A percentile compares a stretch with the other conserved stretches of the same genome.
Evolutionary conservation across 2,888 invertebrate species (phyloP).

Genomic region (Anorthoa munda): DNA sequence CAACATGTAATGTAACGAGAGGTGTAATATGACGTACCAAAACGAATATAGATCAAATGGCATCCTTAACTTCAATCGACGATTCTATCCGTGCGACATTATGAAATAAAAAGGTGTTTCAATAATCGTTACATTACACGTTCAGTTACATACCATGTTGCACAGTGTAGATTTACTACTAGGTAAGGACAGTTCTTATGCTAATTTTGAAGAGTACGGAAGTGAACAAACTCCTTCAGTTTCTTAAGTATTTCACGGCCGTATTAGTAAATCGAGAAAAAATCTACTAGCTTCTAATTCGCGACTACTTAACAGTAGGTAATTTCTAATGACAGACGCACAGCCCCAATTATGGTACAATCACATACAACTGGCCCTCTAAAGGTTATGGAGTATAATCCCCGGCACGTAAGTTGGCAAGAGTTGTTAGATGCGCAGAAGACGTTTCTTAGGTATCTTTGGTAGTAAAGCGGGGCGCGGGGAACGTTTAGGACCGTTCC

Average conservation of each 20-base stretch:
- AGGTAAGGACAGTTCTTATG: conserved; percentile 35
- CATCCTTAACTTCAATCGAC: not conserved
- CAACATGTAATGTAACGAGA: conserved; percentile 22
- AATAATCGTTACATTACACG: conserved; percentile 16
- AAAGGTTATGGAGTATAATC: conserved; percentile 10
- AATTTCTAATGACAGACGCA: conserved; percentile 71
- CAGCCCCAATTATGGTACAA: conserved; percentile 77
- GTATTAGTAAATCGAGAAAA: conserved; percentile 46
- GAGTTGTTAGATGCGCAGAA: no score
- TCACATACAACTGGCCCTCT: conserved; percentile 66
- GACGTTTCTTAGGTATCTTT: no score
- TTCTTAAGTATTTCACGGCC: conserved; percentile 67
- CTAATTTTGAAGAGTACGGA: conserved; percentile 35
- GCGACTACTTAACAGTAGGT: conserved; percentile 62
- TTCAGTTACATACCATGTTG: conserved; percentile 33
- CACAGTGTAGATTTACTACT: conserved; percentile 21
- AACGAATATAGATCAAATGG: not conserved
- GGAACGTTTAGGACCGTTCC: no score
- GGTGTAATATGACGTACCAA: not conserved
- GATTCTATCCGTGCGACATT: not conserved
- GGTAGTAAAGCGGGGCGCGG: no score
- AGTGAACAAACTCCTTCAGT: conserved; percentile 30
- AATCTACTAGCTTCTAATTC: conserved; percentile 53
- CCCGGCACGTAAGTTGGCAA: no score
- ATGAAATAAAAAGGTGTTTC: not conserved